Evolutionary conservation across 2,113 vertebrate genomes (phyloP).

Genomic region (Aepyceros melampus): DNA sequence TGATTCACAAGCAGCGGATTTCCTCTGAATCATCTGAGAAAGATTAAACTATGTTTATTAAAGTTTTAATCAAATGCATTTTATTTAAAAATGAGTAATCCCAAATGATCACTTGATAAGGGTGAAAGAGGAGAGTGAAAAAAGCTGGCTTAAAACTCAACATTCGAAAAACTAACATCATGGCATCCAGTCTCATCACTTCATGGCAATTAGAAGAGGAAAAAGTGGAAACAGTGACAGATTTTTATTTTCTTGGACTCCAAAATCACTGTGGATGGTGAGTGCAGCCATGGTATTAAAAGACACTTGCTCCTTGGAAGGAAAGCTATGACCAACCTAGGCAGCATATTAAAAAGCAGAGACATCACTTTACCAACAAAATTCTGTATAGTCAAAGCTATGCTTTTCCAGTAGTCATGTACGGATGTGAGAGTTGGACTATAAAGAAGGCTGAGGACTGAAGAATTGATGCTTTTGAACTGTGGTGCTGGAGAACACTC

Average conservation of each 20-base stretch:
- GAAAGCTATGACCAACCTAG: not conserved
- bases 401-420: not conserved
- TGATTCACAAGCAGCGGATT: not conserved
- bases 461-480: not conserved
- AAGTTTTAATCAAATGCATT: not conserved
- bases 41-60: not conserved
- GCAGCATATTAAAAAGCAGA: not conserved
- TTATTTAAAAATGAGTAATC: not conserved
- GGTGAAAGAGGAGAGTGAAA: not conserved
- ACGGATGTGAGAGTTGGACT: not conserved
- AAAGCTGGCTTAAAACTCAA: not conserved
- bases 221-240: not conserved
- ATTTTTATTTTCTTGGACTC: not conserved
- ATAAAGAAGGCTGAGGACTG: not conserved
- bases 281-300: not conserved
- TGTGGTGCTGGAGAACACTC: not conserved
- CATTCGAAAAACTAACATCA: not conserved
- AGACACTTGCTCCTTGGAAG: not conserved
- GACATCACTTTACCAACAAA: not conserved
- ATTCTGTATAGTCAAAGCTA: not conserved
- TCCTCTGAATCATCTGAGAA: slow-evolving; percentile 40
- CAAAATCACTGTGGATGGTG: not conserved
- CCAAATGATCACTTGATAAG: not conserved
- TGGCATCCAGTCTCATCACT: not conserved
- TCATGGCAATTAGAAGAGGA: not conserved